A percentile compares a stretch with the other conserved stretches of the same genome.
These are phyloP conservation scores for Abscondita cerata DNA, from an alignment of 2,888 invertebrate genomes.

Conservation along the genomic window DNA sequence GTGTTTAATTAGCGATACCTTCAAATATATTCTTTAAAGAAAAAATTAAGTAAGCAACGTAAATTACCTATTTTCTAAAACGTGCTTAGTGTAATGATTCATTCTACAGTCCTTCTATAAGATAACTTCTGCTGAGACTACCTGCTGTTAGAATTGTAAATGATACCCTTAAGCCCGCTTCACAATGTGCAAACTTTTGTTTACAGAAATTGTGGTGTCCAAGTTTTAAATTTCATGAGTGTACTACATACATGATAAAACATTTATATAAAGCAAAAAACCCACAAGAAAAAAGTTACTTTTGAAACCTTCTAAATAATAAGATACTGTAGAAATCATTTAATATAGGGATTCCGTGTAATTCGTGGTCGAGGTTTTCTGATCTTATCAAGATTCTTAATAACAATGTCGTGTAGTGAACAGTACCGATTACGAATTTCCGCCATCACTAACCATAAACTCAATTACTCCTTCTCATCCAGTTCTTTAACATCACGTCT, in stretches of 20 bases:
- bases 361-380: conserved; percentile 96
- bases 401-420: conserved; percentile 95
- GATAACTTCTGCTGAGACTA: too few species aligned
- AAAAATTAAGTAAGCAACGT: too few species aligned
- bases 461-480: conserved; percentile 97
- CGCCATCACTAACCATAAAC: conserved; percentile 91
- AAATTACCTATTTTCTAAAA: too few species aligned
- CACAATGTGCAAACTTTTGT: too few species aligned
- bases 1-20: too few species aligned
- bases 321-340: conserved; percentile 17
- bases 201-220: too few species aligned
- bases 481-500: conserved; percentile 90
- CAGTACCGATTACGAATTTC: conserved; percentile 98
- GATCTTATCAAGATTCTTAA: conserved; percentile 98
- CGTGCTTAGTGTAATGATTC: too few species aligned
- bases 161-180: too few species aligned
- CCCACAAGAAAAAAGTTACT: background rate
- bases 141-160: too few species aligned
- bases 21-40: too few species aligned
- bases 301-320: conserved; percentile 6
- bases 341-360: conserved; percentile 80
- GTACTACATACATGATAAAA: conserved; percentile 67
- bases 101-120: too few species aligned
- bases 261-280: conserved; percentile 7
- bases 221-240: too few species aligned